phyloP scores from a whole-genome alignment of 2,888 invertebrate genomes.

The Synergus umbraculus region DNA sequence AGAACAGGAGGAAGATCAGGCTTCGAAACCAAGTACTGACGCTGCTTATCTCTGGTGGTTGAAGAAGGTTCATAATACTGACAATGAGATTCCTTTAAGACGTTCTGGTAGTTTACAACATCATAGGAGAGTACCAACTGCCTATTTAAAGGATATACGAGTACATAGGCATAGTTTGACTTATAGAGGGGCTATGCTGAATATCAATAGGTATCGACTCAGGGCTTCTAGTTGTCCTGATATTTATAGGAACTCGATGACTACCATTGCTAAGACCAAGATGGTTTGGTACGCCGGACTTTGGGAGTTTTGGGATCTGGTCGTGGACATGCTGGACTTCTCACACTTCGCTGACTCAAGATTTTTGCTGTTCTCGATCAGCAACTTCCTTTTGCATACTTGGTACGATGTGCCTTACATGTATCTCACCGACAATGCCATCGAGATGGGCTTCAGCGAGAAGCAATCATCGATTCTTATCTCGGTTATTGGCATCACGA shows the following conservation, averaged over 20 bases:
- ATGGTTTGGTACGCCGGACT: slow-evolving; percentile 86
- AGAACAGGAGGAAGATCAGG: slow-evolving; percentile 36
- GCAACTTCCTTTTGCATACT: slow-evolving; percentile 93
- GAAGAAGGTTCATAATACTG: slow-evolving; percentile 70
- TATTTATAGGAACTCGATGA: slow-evolving; percentile 91
- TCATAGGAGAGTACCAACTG: slow-evolving; percentile 79
- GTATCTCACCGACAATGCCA: slow-evolving; percentile 90
- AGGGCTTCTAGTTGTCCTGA: slow-evolving; percentile 94
- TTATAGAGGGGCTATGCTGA: slow-evolving; percentile 91
- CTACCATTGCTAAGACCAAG: slow-evolving; percentile 89
- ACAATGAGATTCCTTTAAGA: slow-evolving; percentile 76
- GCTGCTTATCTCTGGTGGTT: slow-evolving; percentile 78
- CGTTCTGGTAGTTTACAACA: slow-evolving; percentile 74
- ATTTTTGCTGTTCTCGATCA: slow-evolving; percentile 89
- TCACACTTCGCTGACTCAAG: slow-evolving; percentile 87
- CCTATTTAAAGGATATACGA: slow-evolving; percentile 86
- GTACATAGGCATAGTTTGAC: slow-evolving; percentile 89
- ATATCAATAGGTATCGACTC: slow-evolving; percentile 86
- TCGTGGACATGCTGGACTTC: slow-evolving; percentile 88
- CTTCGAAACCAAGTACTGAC: slow-evolving; percentile 44
- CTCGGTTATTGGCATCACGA: slow-evolving; percentile 91
- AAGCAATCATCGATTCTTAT: slow-evolving; percentile 89
- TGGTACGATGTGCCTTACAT: slow-evolving; percentile 97
- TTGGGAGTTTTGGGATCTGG: slow-evolving; percentile 88
- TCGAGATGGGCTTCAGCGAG: slow-evolving; percentile 85